phyloP scores from a whole-genome alignment of 2,888 invertebrate species.

The Sipha maydis region DNA sequence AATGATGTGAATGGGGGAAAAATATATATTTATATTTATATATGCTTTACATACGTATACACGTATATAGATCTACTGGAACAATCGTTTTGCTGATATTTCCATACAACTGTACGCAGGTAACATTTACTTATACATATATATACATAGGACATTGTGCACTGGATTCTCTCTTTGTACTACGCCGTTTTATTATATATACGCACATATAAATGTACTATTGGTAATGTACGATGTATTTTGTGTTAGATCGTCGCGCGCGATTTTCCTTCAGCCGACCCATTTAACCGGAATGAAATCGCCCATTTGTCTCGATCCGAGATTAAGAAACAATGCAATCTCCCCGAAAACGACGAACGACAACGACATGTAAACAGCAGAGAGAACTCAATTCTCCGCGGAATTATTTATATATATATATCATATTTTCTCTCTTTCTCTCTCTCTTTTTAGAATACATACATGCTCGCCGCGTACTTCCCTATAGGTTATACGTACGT shows the following conservation, averaged over 20 bases:
- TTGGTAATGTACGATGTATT: neutral
- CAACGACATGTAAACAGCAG: constrained; percentile 31
- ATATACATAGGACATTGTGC: neutral
- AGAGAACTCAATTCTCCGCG: constrained; percentile 14
- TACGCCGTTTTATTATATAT: neutral
- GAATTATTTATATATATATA: neutral
- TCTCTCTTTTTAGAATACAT: neutral
- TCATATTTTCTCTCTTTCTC: constrained; percentile 1
- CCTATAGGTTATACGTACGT: neutral
- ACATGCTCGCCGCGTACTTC: neutral
- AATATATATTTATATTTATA: neutral
- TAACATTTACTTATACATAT: neutral
- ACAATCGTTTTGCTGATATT: constrained; percentile 27
- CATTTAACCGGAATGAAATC: constrained; percentile 54
- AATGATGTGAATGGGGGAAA: neutral
- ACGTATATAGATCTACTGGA: constrained; percentile 5
- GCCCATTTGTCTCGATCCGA: constrained; percentile 41
- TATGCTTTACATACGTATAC: neutral
- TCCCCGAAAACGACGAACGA: constrained; percentile 27
- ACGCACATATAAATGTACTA: neutral
- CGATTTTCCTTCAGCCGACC: constrained; percentile 4
- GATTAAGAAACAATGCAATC: constrained; percentile 53
- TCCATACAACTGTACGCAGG: neutral
- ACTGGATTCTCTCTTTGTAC: neutral
- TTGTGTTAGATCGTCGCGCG: neutral